Base-by-base conservation (phyloP, 1,140 invertebrate genomes). In the Drosophila parvula region DNA sequence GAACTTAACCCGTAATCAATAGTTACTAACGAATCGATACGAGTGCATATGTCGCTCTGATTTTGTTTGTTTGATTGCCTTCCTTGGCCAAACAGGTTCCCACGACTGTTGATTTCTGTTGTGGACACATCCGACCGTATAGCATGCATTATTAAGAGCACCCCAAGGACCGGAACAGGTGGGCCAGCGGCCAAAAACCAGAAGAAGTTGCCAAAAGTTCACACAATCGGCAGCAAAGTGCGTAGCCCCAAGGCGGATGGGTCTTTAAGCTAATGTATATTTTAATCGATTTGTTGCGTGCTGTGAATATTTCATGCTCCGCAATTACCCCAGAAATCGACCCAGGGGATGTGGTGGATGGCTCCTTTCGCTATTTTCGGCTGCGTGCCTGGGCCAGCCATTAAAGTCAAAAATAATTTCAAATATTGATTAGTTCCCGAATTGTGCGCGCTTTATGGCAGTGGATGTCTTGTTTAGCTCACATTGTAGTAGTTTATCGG, bases 281-380 rank as follows among this genome's bases (percentile, higher is more conserved):
- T 86, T 77, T 89, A 89, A 89, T 89, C 84, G 84, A 89, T 89
- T 89, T 74, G 71, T 89, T 89, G 84, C 84, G 84, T 89, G 84
- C 48, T 65, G 68, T 68, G 84, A 84, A 89, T 89, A 67, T 73
- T 74, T 57, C 61, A 74, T 74, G 40, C 62, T 22, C 32, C 10
- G 65, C 62, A 89, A 83, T 89, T 84, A 88, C 69, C 57, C 51
- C 65, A 44, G 51, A 50, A 69, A 71, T 28, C 64, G 44, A 59
- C 40, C 44, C 50, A 36, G 34, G 74, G 61, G 47, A 59, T 34
- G 47, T 50, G 36, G 16, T 18, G 62, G 45, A 30, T 36, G 62
- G 60, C 69, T 60, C 45, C 43, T 14, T 44, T 10, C 43, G 18
- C 47, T 55, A 32, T 30, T 56, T 43, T 75, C 14, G 40, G 28